Evolutionary conservation across 2,113 vertebrate genomes (phyloP).

Genomic region (Struthidea cinerea): DNA sequence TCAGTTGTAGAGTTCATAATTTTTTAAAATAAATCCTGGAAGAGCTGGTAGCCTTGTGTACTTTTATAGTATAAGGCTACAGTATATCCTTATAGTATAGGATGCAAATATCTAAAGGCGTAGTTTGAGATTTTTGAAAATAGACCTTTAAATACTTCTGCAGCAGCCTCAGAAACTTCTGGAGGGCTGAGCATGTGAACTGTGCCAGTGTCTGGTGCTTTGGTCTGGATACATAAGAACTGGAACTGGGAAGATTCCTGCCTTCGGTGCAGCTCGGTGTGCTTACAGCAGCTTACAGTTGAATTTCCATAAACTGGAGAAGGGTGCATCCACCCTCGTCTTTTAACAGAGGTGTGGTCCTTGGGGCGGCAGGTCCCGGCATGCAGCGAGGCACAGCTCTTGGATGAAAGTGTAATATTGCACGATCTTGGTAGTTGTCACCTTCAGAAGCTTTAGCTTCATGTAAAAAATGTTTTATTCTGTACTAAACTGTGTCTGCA

Average conservation of each 20-base stretch:
- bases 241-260: not conserved
- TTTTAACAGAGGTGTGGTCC: constrained; percentile 49
- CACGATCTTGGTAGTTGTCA: not conserved
- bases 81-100: not conserved
- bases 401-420: not conserved
- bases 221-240: not conserved
- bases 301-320: constrained; percentile 31
- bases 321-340: constrained; percentile 22
- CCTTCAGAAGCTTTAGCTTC: not conserved
- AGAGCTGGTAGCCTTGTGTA: not conserved
- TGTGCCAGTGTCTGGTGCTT: not conserved
- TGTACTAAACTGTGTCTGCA: not conserved
- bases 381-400: not conserved
- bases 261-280: not conserved
- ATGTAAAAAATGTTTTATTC: not conserved
- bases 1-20: not conserved
- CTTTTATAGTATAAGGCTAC: not conserved
- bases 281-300: not conserved
- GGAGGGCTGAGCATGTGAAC: not conserved
- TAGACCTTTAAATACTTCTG: not conserved
- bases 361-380: not conserved
- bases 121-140: not conserved
- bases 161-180: not conserved
- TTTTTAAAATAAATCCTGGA: not conserved
- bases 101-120: not conserved